Conservation (phyloP, 2,888 invertebrate species). For the Phasia obesa region DNA sequence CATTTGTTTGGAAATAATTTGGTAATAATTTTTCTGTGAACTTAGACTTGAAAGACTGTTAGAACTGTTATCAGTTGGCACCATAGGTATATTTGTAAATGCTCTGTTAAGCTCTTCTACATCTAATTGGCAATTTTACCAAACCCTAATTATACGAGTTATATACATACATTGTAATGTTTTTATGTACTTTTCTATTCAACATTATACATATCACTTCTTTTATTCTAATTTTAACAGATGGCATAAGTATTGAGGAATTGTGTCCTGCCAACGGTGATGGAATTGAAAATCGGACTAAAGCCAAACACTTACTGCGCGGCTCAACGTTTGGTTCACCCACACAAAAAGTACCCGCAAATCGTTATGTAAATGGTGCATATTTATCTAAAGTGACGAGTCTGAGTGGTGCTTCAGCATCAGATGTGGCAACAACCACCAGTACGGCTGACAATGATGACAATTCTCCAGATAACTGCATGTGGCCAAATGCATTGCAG, state of each 20-base stretch:
- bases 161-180: neutral
- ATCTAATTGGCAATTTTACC: neutral
- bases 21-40: too few relatives aligned
- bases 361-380: slow-evolving; percentile 77
- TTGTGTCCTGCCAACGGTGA: slow-evolving; percentile 77
- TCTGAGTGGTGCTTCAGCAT: slow-evolving; percentile 49
- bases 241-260: slow-evolving; percentile 81
- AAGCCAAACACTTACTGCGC: slow-evolving; percentile 78
- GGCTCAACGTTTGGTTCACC: slow-evolving; percentile 80
- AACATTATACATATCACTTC: neutral
- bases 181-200: neutral
- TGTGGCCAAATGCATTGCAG: slow-evolving; percentile 91
- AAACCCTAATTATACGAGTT: neutral
- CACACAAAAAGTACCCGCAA: slow-evolving; percentile 77
- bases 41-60: too few relatives aligned
- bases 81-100: too few relatives aligned
- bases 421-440: slow-evolving; percentile 64
- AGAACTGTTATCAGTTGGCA: too few relatives aligned
- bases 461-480: slow-evolving; percentile 83
- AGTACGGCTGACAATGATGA: slow-evolving; percentile 73
- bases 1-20: too few relatives aligned
- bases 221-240: slow-evolving; percentile 72
- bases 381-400: slow-evolving; percentile 71
- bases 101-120: too few relatives aligned
- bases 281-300: slow-evolving; percentile 76